Base-by-base conservation (phyloP, 2,888 invertebrate species). In the Orthosia incerta region DNA sequence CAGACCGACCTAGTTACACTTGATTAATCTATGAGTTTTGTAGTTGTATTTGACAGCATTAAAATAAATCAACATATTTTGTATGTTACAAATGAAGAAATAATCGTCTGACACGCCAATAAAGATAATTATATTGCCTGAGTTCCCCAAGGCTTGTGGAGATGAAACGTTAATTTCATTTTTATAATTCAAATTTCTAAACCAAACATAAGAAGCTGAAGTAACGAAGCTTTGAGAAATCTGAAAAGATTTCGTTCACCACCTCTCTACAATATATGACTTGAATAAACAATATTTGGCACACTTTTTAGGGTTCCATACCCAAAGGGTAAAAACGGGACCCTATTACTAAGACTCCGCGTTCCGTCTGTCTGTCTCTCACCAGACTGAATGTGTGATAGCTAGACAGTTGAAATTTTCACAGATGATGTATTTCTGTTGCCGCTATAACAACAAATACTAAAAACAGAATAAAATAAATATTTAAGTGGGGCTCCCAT, bases 161-260 rank as follows among this genome's bases (percentile, higher is more conserved):
- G 50, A 71, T 76, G 71, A 71, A 78, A 50, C 26, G 45, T 13
- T 18, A 60, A 60, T 60, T 64, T 46, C 5, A 71, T 55, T 64
- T 61, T 71, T 71, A 71, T 64, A 64, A 64, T 64, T 50, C 51
- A 46, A 48, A 62, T 20, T 45, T 48, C 57, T 46, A 20, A 71
- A 53, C 4, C 15, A 59, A 76, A 63, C 39, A 46, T 18, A 48
- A 63, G 48, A 45, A 51, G 7, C 53, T 26, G 9, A 1, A 15
- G 50, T 59, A 55, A 31, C 13, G n/a, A 50, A 50, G 20, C 26
- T 26, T 26, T 2, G 4, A 56, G 18, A 48, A 50, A 0, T 23
- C 23, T 0, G 13, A 59, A 55, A 51, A 65, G 2, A 59, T 66
- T 23, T 61, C 50, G 15, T 68, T 60, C 59, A n/a, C 26, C 13